phyloP scores from a whole-genome alignment of 2,888 invertebrate genomes.

The Celastrina argiolus region DNA sequence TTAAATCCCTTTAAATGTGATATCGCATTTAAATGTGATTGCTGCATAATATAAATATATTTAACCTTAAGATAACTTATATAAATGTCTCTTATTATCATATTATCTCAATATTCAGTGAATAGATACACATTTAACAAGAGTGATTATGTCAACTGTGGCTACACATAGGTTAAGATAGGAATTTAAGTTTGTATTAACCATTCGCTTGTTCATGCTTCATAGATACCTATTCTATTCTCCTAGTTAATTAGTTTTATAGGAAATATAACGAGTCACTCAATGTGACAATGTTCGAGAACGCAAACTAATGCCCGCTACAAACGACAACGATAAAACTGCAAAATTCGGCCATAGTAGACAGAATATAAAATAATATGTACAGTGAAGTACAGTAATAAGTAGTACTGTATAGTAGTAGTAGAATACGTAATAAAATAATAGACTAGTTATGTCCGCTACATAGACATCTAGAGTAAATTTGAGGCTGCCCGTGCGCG shows the following conservation, averaged over 20 bases:
- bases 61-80: conserved; percentile 14
- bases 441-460: too few species aligned
- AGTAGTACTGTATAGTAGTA: too few species aligned
- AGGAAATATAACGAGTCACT: neutral
- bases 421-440: too few species aligned
- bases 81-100: conserved; percentile 14
- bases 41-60: conserved; percentile 22
- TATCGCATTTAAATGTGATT: neutral
- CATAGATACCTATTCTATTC: neutral
- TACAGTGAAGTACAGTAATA: too few species aligned
- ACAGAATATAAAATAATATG: too few species aligned
- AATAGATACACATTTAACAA: neutral
- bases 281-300: too few species aligned
- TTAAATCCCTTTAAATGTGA: neutral
- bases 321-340: too few species aligned
- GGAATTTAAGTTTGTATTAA: neutral
- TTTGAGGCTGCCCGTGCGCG: too few species aligned
- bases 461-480: too few species aligned
- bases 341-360: too few species aligned
- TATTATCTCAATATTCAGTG: conserved; percentile 8
- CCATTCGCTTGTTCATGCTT: neutral
- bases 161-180: neutral
- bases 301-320: too few species aligned
- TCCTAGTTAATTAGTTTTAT: neutral
- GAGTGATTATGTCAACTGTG: neutral